These are phyloP conservation scores for Rhagoletis zephyria DNA, from an alignment of 1,140 invertebrate genomes.

Conservation along the genomic window DNA sequence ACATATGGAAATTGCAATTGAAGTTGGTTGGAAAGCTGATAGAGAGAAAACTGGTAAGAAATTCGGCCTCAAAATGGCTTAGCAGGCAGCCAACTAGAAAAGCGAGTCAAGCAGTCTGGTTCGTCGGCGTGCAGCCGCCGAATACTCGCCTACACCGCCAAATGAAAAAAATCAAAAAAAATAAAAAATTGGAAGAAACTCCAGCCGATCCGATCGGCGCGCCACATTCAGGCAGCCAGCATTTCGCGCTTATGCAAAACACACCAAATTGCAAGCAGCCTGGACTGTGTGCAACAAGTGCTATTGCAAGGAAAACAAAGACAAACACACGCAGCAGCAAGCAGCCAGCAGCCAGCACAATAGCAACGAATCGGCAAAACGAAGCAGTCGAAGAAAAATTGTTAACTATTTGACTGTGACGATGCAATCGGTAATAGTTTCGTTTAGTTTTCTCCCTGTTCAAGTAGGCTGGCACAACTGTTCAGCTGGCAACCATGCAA, in stretches of 20 bases:
- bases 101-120: conserved; percentile 49
- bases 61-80: background rate
- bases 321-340: background rate
- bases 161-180: background rate
- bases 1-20: conserved; percentile 40
- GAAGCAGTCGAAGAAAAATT: conserved; percentile 21
- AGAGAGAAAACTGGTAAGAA: background rate
- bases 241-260: conserved; percentile 26
- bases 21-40: background rate
- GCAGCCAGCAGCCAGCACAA: background rate
- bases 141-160: background rate
- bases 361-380: background rate
- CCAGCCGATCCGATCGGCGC: background rate
- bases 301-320: background rate
- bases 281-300: conserved; percentile 12
- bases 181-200: background rate
- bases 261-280: background rate
- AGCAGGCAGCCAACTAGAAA: background rate
- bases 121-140: background rate
- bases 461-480: background rate
- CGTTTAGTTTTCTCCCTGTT: conserved; percentile 30
- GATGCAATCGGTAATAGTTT: conserved; percentile 49
- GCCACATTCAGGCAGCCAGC: conserved; percentile 25
- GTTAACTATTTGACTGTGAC: conserved; percentile 31
- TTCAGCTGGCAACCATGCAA: background rate